Percentiles rank a stretch among this genome's conserved stretches.
These are phyloP conservation scores for Spheniscus mendiculus DNA, from an alignment of 2,113 vertebrate species.

Conservation along the genomic window DNA sequence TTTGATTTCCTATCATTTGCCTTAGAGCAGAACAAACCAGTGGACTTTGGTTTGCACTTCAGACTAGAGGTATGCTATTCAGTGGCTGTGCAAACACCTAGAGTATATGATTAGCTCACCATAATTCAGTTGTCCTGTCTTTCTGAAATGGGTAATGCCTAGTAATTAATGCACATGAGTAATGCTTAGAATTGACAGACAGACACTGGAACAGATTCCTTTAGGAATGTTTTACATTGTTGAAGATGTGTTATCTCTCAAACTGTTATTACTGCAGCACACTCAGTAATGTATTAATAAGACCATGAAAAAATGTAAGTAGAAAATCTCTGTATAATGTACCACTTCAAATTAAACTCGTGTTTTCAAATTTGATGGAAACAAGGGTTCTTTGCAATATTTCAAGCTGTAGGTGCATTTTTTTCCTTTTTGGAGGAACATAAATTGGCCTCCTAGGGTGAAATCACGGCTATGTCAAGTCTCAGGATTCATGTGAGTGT, in stretches of 20 bases:
- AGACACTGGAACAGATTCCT: background rate
- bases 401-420: background rate
- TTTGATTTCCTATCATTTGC: background rate
- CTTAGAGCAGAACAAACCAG: background rate
- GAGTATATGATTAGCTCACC: background rate
- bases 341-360: background rate
- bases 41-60: background rate
- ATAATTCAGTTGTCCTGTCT: background rate
- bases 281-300: background rate
- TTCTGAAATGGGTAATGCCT: background rate
- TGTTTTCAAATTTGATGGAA: background rate
- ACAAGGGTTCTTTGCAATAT: background rate
- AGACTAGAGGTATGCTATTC: background rate
- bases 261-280: background rate
- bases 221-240: background rate
- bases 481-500: background rate
- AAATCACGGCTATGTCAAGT: background rate
- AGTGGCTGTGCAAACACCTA: background rate
- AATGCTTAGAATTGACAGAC: background rate
- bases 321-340: background rate
- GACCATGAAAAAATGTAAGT: background rate
- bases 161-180: background rate
- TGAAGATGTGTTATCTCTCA: background rate
- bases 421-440: background rate
- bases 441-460: background rate